Base-by-base conservation (phyloP, 2,113 vertebrate species). In the Origma solitaria region DNA sequence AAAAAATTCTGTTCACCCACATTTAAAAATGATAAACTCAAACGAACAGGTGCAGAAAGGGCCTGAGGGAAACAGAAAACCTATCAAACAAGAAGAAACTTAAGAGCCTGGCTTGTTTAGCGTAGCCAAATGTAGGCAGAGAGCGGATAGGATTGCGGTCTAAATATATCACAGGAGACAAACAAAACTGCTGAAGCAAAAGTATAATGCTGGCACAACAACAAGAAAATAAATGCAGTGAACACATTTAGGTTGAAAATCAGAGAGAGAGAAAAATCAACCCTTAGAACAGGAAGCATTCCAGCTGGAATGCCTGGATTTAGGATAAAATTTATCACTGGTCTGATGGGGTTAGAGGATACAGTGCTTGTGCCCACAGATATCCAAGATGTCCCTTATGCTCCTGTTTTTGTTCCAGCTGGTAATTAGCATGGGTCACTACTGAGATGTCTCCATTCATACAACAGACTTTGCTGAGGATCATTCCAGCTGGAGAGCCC, bases 101-200 rank as follows among this genome's bases (percentile, higher is more conserved):
- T 96, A 93, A 96, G 92, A 93, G 77, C 88, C 38, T 83, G 68
- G 30, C 82, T 93, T 94, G 42, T 94, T 96, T 93, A 88, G 88
- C 79, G 54, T 62, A 77, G 82, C 79, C 90, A 93, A 97, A 96
- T 62, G 90, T 51, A 93, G 92, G 82, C 94, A 93, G 86, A 54
- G 86, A 57, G 69, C 2, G 0, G 91, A 96, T 95, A 97, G 80
- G 76, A 93, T 97, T 94, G 94, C 95, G 90, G 79, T 92, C 92
- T 96, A 96, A 95, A 97, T 97, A 96, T 97, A 97, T 90, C 95
- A 81, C 94, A 81, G 68, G 86, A 97, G 96, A 94, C 92, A 96
- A 95, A 96, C 90, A 95, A 92, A 94, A 95, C 80, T 92, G 90
- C 92, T 93, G 90, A 92, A 92, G 92, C 82, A 90, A 86, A 95